Percentiles rank a stretch among this genome's conserved stretches.
Conservation (phyloP, 2,797 vertebrate genomes). For the Tachyglossus aculeatus region DNA sequence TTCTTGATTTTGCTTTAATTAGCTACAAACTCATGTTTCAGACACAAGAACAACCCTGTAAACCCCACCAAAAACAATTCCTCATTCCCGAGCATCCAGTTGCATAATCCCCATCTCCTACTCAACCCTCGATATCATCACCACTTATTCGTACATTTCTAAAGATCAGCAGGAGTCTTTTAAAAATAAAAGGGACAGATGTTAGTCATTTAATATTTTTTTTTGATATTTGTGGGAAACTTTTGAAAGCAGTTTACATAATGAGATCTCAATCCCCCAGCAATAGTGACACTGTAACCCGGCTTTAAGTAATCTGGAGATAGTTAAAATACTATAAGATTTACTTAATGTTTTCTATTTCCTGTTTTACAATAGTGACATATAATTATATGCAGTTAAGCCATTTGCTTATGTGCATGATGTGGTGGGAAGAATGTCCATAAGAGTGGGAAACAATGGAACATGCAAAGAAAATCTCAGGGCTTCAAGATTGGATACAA, state of each 20-base stretch:
- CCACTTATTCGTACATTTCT: not conserved
- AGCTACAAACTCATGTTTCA: not conserved
- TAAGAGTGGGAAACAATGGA: not conserved
- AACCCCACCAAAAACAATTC: no score
- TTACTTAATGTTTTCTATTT: not conserved
- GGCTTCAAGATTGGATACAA: not conserved
- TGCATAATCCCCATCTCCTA: not conserved
- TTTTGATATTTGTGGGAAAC: not conserved
- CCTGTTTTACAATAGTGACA: not conserved
- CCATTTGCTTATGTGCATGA: not conserved
- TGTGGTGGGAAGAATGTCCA: not conserved
- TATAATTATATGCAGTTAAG: not conserved
- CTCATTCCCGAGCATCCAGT: no score
- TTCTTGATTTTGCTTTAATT: not conserved
- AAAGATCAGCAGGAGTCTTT: not conserved
- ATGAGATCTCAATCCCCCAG: not conserved
- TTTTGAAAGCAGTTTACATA: not conserved
- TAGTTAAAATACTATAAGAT: not conserved
- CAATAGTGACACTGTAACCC: not conserved
- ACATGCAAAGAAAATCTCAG: not conserved
- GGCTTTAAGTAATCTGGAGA: not conserved
- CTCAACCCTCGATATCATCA: not conserved
- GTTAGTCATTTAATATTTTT: not conserved
- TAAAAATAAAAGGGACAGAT: not conserved
- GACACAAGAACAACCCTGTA: no score